Evolutionary conservation across 2,888 invertebrate genomes (phyloP).

Genomic region (Macrophya alboannulata): DNA sequence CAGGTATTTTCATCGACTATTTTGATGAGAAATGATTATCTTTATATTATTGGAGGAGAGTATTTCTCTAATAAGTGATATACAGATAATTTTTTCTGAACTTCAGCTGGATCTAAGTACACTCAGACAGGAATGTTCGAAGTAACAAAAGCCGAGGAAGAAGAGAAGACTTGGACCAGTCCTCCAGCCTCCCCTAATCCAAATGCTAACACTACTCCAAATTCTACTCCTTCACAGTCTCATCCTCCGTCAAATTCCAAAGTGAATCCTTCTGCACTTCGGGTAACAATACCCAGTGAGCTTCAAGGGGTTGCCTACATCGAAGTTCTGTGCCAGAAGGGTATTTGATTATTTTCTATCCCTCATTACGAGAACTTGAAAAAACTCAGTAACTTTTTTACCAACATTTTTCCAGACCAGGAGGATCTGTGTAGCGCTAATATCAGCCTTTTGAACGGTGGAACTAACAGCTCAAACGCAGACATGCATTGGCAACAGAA

Average conservation of each 20-base stretch:
- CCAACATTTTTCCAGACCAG: conserved; percentile 85
- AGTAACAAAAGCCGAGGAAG: conserved; percentile 96
- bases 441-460: conserved; percentile 89
- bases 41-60: neutral
- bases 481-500: conserved; percentile 97
- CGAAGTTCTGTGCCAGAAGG: conserved; percentile 96
- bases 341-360: conserved; percentile 76
- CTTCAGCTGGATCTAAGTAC: conserved; percentile 93
- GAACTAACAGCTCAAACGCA: conserved; percentile 87
- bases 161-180: conserved; percentile 81
- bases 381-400: neutral
- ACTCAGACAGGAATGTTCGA: conserved; percentile 97
- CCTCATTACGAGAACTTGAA: neutral
- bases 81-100: neutral
- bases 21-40: neutral
- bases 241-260: conserved; percentile 82
- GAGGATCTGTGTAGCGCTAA: conserved; percentile 94
- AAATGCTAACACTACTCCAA: conserved; percentile 79
- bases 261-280: conserved; percentile 87
- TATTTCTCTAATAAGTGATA: neutral
- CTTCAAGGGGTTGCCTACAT: conserved; percentile 98
- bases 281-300: conserved; percentile 96
- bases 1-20: conserved; percentile 80
- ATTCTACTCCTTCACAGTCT: conserved; percentile 75
- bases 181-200: conserved; percentile 82